Conservation (phyloP, 2,797 vertebrate species). For the Lacerta bilineata region DNA sequence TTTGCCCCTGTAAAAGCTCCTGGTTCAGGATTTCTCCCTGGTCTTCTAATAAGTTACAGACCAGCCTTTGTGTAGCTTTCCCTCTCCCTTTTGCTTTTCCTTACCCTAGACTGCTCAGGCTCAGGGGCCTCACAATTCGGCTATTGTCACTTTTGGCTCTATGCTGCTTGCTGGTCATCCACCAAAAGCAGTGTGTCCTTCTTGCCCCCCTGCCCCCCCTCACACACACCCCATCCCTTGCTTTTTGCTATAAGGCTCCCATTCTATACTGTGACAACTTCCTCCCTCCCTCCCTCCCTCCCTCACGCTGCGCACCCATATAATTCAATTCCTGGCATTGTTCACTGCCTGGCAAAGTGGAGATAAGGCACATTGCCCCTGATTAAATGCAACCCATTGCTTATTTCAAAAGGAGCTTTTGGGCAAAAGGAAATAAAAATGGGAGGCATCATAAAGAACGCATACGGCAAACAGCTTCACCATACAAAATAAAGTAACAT, state of each 20-base stretch:
- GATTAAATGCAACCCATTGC: constrained; percentile 46
- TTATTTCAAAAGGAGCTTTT: constrained; percentile 43
- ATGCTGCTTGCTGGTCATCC: neutral
- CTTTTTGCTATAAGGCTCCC: constrained; percentile 4
- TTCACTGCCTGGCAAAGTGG: constrained; percentile 39
- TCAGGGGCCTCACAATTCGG: neutral
- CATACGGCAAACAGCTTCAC: neutral
- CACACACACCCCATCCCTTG: neutral
- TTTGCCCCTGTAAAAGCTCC: neutral
- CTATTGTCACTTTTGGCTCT: neutral
- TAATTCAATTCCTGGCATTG: constrained; percentile 52
- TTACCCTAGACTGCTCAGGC: neutral
- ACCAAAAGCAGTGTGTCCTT: neutral
- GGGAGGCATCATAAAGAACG: constrained; percentile 1
- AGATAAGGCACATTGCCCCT: constrained; percentile 39
- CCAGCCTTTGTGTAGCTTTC: neutral
- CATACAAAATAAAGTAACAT: constrained; percentile 27
- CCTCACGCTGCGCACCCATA: constrained; percentile 13
- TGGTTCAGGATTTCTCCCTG: neutral
- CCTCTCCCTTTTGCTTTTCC: neutral
- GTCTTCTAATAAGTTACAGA: neutral
- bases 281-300: neutral
- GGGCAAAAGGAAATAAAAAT: constrained; percentile 28
- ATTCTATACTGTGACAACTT: constrained; percentile 5
- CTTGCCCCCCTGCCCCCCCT: neutral